Evolutionary conservation across 2,113 vertebrate species (phyloP), one percentile per base, ranked within the genome.

Genomic region (Rostratula benghalensis): DNA sequence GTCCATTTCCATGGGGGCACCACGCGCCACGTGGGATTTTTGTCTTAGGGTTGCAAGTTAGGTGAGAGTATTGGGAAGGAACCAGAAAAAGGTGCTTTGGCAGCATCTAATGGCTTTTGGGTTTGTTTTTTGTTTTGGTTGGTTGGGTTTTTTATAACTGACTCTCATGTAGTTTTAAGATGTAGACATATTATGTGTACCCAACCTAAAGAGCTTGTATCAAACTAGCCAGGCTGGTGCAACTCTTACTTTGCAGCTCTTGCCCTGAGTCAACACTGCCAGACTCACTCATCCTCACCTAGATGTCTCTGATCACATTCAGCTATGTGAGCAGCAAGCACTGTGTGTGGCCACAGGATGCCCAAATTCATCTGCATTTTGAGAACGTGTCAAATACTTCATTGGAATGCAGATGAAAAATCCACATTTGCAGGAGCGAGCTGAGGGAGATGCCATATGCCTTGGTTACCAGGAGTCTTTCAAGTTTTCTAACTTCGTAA

Each of bases 111-210:
- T 4, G 10, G 10, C 20, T 85, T 85, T 43, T 27, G 4, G 9
- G 15, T 59, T 24, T 13, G 14, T 31, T 31, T 21, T 57, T 33
- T 20, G 28, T 56, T 31, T 33, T 54, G 51, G 14, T 51, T 51
- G 50, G 13, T 27, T 53, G 27, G 50, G 13, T 33, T 37, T 27
- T 48, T 87, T 82, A 28, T 54, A 46, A 76, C 17, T 46, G 61
- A 53, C 45, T 79, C 61, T 6, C 24, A 21, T 15, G 83, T 80
- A 6, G 24, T 67, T 60, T 74, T 45, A 79, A 48, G 53, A 61
- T 22, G 20, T 8, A 79, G 35, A 31, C 5, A 8, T 7, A 8
- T 80, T 57, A 65, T 0, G 0, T 13, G 23, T 2, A 7, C 35
- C n/a, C 24, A 45, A 28, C 11, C 9, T 2, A 2, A 88, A 86